These are phyloP conservation scores for Isichthys henryi DNA, from an alignment of 2,113 vertebrate species.

Conservation along the genomic window DNA sequence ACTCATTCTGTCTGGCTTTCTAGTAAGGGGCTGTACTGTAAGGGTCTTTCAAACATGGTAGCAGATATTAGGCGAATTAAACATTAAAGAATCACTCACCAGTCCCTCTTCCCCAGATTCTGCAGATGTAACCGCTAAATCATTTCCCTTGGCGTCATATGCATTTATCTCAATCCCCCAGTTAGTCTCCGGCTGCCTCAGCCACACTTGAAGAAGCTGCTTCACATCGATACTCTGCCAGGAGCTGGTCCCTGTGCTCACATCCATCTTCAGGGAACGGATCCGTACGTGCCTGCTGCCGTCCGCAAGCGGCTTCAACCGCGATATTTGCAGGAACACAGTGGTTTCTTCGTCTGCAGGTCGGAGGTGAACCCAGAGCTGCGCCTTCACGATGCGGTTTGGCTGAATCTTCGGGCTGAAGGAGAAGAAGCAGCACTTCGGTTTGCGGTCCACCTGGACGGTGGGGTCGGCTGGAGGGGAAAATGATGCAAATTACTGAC, in stretches of 20 bases:
- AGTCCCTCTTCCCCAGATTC: conserved; percentile 76
- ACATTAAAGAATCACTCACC: conserved; percentile 55
- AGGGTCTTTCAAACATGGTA: neutral
- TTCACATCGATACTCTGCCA: conserved; percentile 87
- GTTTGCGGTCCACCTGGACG: conserved; percentile 66
- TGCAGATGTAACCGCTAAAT: conserved; percentile 74
- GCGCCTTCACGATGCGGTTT: conserved; percentile 78
- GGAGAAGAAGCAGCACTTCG: conserved; percentile 81
- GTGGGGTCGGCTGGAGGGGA: conserved; percentile 69
- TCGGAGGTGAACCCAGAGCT: conserved; percentile 80
- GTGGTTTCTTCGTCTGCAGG: conserved; percentile 69
- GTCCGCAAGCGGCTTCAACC: conserved; percentile 66
- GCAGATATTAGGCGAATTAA: neutral
- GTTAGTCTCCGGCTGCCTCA: conserved; percentile 78
- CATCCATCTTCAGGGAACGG: conserved; percentile 76
- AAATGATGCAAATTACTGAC: conserved; percentile 36
- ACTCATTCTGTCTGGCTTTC: neutral
- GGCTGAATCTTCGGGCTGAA: conserved; percentile 80
- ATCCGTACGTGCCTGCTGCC: conserved; percentile 71
- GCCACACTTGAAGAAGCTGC: conserved; percentile 77
- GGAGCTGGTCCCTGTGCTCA: conserved; percentile 71
- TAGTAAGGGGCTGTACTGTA: neutral
- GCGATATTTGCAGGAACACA: conserved; percentile 78
- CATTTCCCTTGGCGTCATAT: conserved; percentile 70
- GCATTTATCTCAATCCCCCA: conserved; percentile 84